A percentile compares a stretch with the other conserved stretches of the same genome.
These are phyloP conservation scores for Cheirogaleus medius DNA, from an alignment of 2,113 vertebrate genomes.

Conservation along the genomic window DNA sequence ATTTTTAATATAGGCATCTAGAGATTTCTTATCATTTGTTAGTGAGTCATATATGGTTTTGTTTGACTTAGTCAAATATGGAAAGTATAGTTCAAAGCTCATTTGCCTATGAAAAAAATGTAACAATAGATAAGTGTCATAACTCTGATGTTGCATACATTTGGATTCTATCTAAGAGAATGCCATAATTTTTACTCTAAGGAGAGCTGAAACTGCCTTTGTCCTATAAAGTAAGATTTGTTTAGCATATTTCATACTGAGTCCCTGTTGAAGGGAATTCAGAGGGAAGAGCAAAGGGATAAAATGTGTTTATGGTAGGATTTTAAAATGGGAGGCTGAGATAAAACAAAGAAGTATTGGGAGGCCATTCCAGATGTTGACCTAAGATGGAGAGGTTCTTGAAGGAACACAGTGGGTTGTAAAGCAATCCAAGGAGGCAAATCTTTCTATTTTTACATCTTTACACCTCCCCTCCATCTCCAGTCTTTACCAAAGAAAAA, in stretches of 20 bases:
- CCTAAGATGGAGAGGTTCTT: too few species aligned
- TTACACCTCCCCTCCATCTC: not conserved
- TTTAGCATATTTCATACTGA: not conserved
- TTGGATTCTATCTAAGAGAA: not conserved
- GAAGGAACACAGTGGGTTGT: not conserved
- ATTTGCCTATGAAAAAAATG: not conserved
- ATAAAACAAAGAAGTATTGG: not conserved
- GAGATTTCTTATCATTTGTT: not conserved
- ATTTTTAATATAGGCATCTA: not conserved
- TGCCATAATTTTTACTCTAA: not conserved
- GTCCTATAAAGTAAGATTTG: not conserved
- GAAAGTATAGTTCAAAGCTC: not conserved
- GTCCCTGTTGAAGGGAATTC: not conserved
- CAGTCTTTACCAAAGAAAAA: not conserved
- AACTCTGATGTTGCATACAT: not conserved
- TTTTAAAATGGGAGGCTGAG: not conserved
- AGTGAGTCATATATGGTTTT: not conserved
- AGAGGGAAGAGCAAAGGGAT: not conserved
- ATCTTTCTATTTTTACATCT: not conserved
- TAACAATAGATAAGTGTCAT: not conserved
- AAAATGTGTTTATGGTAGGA: not conserved
- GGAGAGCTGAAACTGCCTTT: not conserved
- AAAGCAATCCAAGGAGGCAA: not conserved
- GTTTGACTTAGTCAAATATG: not conserved
- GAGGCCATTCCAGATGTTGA: not conserved